phyloP scores from a whole-genome alignment of 2,797 vertebrate genomes.

The Kryptopterus vitreolus region DNA sequence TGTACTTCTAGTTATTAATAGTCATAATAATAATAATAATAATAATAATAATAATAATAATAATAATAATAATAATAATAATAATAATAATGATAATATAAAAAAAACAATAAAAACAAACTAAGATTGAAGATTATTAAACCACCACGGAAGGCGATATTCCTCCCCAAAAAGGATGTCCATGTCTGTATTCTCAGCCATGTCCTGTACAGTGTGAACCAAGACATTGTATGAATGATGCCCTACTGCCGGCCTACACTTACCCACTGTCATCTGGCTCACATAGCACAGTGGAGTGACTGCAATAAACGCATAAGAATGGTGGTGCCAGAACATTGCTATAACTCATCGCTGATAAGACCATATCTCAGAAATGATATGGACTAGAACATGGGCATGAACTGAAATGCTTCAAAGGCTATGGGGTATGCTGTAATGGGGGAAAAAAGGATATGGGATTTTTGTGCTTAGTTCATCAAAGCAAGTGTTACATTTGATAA shows the following conservation, averaged over 20 bases:
- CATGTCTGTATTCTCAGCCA: background rate
- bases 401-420: background rate
- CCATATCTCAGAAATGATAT: conserved; percentile 1
- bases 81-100: too few relatives aligned
- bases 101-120: conserved; percentile 10
- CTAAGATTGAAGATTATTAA: background rate
- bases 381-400: background rate
- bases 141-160: background rate
- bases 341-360: conserved; percentile 10
- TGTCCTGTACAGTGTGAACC: background rate
- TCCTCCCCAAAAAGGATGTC: background rate
- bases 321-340: background rate
- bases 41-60: too few relatives aligned
- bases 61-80: too few relatives aligned
- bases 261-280: conserved; percentile 6
- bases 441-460: background rate
- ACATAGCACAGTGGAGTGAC: background rate
- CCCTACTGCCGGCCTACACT: conserved; percentile 4
- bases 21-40: too few relatives aligned
- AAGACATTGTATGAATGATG: background rate
- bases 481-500: background rate
- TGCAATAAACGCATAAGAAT: conserved; percentile 1
- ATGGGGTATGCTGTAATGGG: background rate
- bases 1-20: background rate
- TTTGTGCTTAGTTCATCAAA: background rate